Evolutionary conservation across 2,113 vertebrate species (phyloP).

Genomic region (Notechis scutatus): DNA sequence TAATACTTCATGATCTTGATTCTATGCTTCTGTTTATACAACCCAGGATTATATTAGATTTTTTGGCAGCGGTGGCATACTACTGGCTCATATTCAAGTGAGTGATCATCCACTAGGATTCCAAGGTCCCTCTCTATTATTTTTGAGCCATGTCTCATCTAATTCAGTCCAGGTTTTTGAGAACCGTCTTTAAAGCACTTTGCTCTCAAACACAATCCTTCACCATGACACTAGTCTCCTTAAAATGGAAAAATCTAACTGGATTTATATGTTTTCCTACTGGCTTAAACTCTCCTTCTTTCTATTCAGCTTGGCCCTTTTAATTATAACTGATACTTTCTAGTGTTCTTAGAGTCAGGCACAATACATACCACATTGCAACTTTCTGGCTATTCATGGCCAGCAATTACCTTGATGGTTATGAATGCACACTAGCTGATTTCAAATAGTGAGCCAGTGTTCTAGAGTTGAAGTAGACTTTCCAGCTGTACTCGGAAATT

Average conservation of each 20-base stretch:
- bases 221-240: not conserved
- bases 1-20: too few species aligned
- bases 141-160: too few species aligned
- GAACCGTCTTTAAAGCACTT: not conserved
- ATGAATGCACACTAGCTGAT: not conserved
- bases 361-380: not conserved
- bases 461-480: not conserved
- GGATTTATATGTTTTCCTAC: not conserved
- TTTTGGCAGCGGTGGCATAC: too few species aligned
- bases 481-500: not conserved
- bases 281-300: too few species aligned
- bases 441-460: not conserved
- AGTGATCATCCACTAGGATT: too few species aligned
- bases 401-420: not conserved
- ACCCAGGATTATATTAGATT: too few species aligned
- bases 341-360: not conserved
- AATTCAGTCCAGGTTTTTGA: not conserved
- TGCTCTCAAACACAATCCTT: not conserved
- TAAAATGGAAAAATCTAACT: not conserved
- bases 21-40: too few species aligned
- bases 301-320: not conserved
- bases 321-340: not conserved
- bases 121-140: too few species aligned
- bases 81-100: too few species aligned
- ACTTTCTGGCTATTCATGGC: not conserved